Percentiles rank a stretch among this genome's conserved stretches.
These are phyloP conservation scores for Cydia splendana DNA, from an alignment of 1,140 invertebrate species.

Conservation along the genomic window DNA sequence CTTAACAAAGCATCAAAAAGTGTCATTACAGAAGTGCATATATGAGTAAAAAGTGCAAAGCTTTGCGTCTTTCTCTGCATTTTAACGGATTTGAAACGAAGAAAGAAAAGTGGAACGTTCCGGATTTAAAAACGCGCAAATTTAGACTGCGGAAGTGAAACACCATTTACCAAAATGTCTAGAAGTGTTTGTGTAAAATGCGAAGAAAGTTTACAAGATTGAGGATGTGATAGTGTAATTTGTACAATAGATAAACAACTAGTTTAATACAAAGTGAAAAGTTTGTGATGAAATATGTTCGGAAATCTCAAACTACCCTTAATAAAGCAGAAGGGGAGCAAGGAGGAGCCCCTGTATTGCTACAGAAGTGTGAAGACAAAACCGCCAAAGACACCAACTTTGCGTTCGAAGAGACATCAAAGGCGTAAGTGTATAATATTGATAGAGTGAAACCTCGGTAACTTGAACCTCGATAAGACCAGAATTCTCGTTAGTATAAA, in stretches of 20 bases:
- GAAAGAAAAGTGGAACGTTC: neutral
- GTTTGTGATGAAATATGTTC: conserved; percentile 59
- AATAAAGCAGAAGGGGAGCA: conserved; percentile 52
- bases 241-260: neutral
- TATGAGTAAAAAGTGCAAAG: neutral
- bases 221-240: neutral
- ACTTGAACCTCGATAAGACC: too few species aligned
- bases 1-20: too few species aligned
- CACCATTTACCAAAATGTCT: neutral
- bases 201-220: neutral
- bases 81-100: too few species aligned
- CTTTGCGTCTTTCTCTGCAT: too few species aligned
- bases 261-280: conserved; percentile 39
- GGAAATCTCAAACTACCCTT: conserved; percentile 65
- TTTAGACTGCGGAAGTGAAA: conserved; percentile 32
- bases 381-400: conserved; percentile 71
- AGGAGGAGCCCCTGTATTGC: conserved; percentile 57
- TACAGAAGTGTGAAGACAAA: conserved; percentile 60
- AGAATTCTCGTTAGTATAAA: too few species aligned
- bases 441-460: neutral
- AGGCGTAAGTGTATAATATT: conserved; percentile 60
- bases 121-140: conserved; percentile 11
- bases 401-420: conserved; percentile 62
- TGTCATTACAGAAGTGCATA: too few species aligned
- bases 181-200: neutral